A percentile compares a stretch with the other conserved stretches of the same genome.
Conservation (phyloP, 2,113 vertebrate genomes). For the Pygoscelis antarcticus region DNA sequence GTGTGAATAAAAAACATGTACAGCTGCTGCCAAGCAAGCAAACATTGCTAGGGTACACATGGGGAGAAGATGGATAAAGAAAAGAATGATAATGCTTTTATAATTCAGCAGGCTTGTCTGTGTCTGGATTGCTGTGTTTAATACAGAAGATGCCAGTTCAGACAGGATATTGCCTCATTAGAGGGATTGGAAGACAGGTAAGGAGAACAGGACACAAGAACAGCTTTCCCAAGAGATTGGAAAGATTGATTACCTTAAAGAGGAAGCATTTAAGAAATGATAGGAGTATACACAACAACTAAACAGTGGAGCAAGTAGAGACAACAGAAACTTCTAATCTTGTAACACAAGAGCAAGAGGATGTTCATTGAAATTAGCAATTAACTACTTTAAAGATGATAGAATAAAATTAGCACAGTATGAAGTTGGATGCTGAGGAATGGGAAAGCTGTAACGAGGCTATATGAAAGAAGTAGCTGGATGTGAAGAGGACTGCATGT, state of each 20-base stretch:
- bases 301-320: background rate
- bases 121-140: background rate
- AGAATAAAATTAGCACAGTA: background rate
- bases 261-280: background rate
- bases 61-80: background rate
- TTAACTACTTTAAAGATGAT: background rate
- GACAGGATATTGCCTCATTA: background rate
- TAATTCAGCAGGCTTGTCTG: background rate
- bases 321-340: background rate
- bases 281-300: background rate
- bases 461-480: background rate
- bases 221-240: background rate
- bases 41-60: rapidly evolving
- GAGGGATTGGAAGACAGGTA: background rate
- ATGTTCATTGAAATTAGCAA: background rate
- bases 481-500: background rate
- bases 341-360: background rate
- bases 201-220: background rate
- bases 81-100: background rate
- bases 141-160: background rate
- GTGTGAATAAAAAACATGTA: background rate
- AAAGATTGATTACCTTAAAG: background rate
- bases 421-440: background rate
- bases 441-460: background rate
- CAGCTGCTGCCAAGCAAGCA: background rate